Conservation (phyloP, 1,140 invertebrate species). For the Gryllus bimaculatus region DNA sequence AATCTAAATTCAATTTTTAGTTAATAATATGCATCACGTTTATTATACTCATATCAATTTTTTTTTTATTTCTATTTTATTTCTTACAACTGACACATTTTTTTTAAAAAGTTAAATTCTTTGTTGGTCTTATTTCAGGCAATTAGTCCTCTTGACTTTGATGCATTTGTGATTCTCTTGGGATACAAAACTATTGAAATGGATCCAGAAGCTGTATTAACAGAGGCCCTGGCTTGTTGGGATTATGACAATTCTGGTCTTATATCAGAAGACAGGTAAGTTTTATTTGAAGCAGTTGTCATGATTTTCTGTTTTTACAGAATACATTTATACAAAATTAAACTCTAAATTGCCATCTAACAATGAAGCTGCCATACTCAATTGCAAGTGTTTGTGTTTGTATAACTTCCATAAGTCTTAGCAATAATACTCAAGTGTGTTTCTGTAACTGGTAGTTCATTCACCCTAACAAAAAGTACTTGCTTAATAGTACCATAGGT, state of each 20-base stretch:
- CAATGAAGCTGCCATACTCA: background rate
- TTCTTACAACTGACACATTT: slow-evolving; percentile 11
- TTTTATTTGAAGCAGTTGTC: too few species aligned
- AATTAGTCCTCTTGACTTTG: slow-evolving; percentile 45
- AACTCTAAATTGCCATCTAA: too few species aligned
- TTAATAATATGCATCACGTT: too few species aligned
- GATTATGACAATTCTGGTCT: slow-evolving; percentile 45
- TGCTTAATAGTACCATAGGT: too few species aligned
- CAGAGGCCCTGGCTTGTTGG: slow-evolving; percentile 49
- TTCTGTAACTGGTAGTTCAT: background rate
- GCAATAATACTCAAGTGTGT: background rate
- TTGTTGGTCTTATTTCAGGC: slow-evolving; percentile 31
- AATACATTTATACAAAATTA: too few species aligned
- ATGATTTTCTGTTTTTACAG: too few species aligned
- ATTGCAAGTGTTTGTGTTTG: background rate
- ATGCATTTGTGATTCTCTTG: slow-evolving; percentile 47
- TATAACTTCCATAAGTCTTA: background rate
- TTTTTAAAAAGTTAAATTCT: background rate
- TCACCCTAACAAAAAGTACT: too few species aligned
- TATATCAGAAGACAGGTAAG: slow-evolving; percentile 46
- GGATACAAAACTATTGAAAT: slow-evolving; percentile 47
- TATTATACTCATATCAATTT: too few species aligned
- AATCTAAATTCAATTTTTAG: too few species aligned
- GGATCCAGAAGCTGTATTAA: slow-evolving; percentile 48
- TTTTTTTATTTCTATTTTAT: background rate